A percentile compares a stretch with the other conserved stretches of the same genome.
Conservation (phyloP, 2,113 vertebrate genomes). For the Hipposideros armiger region DNA sequence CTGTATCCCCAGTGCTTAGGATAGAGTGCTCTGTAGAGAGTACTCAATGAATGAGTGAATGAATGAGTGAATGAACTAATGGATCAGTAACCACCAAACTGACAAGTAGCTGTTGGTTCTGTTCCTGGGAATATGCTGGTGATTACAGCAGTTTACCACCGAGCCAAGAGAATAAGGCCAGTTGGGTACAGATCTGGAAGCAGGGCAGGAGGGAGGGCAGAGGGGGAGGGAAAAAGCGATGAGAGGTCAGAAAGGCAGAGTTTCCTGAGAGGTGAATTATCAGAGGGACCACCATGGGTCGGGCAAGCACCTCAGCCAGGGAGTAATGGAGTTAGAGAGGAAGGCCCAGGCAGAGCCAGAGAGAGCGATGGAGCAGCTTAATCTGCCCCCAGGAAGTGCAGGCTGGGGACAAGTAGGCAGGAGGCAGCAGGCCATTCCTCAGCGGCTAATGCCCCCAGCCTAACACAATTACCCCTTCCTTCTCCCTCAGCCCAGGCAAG, state of each 20-base stretch:
- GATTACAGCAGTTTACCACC: not conserved
- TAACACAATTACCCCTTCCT: constrained; percentile 95
- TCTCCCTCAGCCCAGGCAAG: constrained; percentile 87
- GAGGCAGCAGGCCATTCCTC: constrained; percentile 84
- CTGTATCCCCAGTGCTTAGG: not conserved
- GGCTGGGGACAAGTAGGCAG: constrained; percentile 89
- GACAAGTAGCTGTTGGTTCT: not conserved
- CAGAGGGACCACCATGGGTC: constrained; percentile 88
- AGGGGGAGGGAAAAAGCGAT: constrained; percentile 1
- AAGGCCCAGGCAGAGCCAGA: constrained; percentile 88
- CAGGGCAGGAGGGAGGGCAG: not conserved
- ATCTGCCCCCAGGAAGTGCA: constrained; percentile 93
- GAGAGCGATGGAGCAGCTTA: constrained; percentile 94
- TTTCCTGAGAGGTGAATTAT: constrained; percentile 93
- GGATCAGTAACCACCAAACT: not conserved
- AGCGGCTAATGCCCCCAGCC: constrained; percentile 91
- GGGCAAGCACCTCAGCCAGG: constrained; percentile 89
- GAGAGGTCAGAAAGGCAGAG: constrained; percentile 96
- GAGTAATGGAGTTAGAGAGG: constrained; percentile 94
- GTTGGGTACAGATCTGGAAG: constrained; percentile 53
- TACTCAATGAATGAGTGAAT: not conserved
- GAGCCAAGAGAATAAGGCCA: constrained; percentile 33
- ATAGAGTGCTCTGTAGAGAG: not conserved
- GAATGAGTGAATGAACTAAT: not conserved
- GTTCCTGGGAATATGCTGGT: not conserved